Base-by-base conservation (phyloP, 2,113 vertebrate genomes). In the Colaptes auratus region DNA sequence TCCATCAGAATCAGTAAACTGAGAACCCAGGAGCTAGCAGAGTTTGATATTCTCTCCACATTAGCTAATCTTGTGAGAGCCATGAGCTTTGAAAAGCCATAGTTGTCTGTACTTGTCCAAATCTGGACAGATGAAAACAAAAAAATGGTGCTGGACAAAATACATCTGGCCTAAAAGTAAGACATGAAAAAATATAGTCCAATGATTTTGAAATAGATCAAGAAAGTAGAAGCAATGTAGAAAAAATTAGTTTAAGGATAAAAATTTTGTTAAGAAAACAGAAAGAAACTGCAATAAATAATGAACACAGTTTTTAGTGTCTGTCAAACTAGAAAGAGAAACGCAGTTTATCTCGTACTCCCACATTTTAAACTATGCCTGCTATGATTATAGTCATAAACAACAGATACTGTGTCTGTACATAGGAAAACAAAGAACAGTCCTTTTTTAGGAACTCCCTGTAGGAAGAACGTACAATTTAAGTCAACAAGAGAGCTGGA, bases 391-490 rank as follows among this genome's bases (percentile, higher is more conserved):
- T 82, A 92, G 74, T 67, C 74, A 82, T 78, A 70, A 95, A 98
- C 96, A 98, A 97, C 83, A 95, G 94, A 30, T 58, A 93, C 95
- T 97, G 92, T 98, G 97, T 98, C 88, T 66, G 91, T 50, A 48
- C 2, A 1, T n/a, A 90, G 82, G 60, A 86, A 92, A 95, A 95
- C 95, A 97, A 96, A 97, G 97, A 97, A 96, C 74, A 28, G 92
- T 86, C 86, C 97, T 97, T 96, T 98, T 96, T 97, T 87, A 96
- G 90, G 88, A 97, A 86, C 93, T 97, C 63, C 96, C 97, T 96
- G 98, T 97, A 98, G 98, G 97, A 98, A 97, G 97, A 97, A 96
- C 95, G 96, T 94, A 88, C 93, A 96, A 93, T 94, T 95, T 86
- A 96, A 44, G 96, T 97, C 95, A 97, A 97, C 95, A 97, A 96